A percentile compares a stretch with the other conserved stretches of the same genome.
Conservation (phyloP, 2,797 vertebrate species). For the Alauda arvensis region DNA sequence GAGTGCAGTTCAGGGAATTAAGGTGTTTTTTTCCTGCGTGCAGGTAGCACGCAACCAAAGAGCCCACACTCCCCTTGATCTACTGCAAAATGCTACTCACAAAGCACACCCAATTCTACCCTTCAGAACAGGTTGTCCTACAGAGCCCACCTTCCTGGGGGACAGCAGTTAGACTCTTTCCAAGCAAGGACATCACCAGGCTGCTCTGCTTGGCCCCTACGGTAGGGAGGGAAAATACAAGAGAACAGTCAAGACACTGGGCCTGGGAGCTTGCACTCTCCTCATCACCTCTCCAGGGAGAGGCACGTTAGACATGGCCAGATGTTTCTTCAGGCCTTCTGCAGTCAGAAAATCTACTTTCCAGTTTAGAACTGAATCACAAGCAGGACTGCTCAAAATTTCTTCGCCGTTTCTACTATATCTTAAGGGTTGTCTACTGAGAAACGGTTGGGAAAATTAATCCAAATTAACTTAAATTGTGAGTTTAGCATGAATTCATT, state of each 20-base stretch:
- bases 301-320: not conserved
- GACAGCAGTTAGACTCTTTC: not conserved
- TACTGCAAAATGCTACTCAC: not conserved
- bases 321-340: not conserved
- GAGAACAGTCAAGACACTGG: fast-evolving
- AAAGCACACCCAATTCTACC: not conserved
- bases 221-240: not conserved
- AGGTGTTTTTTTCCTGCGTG: fast-evolving
- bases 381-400: not conserved
- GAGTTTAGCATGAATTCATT: constrained; percentile 59
- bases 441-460: constrained; percentile 26
- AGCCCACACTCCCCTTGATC: not conserved
- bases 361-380: not conserved
- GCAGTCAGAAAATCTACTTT: not conserved
- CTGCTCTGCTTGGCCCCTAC: not conserved
- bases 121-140: not conserved
- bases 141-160: not conserved
- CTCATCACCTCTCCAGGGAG: not conserved
- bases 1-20: not conserved
- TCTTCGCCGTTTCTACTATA: not conserved
- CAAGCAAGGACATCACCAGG: not conserved
- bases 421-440: constrained; percentile 27
- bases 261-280: not conserved
- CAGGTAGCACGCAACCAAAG: not conserved
- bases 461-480: constrained; percentile 54